Evolutionary conservation across 1,140 invertebrate species (phyloP), one percentile per base, ranked within the genome.

Genomic region (Ceratosolen solmsi): DNA sequence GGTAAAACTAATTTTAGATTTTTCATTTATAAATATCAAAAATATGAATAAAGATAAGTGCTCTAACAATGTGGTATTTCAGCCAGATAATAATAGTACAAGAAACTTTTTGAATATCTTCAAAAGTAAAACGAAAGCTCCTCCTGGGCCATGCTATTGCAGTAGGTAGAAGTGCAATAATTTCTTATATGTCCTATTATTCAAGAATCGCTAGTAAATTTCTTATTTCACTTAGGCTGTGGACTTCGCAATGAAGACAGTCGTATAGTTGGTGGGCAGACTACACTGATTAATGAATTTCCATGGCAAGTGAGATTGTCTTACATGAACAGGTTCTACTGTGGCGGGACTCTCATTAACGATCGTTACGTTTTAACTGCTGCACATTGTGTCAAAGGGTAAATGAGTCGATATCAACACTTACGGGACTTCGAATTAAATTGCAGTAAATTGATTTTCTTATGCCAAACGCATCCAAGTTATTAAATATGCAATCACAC

Each of bases 311-410:
- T 93, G 0, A 93, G 94, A 63, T 89, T 97, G 38, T 94, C 94
- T 2, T 97, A 97, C 89, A 94, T 96, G 86, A 96, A 96, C 85
- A 93, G 95, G 84, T 97, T 97, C 92, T 97, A 97, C 87, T 97
- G 96, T 86, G 96, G 96, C 20, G 96, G 95, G 30, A 95, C 95
- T 86, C 90, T 97, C 60, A 96, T 97, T 88, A 97, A 95, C 85
- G 95, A 96, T 90, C 92, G 94, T 88, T 96, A 96, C 86, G 95
- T 97, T 22, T 88, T 97, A 36, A 96, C 96, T 0, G 96, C 96
- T 22, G 96, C 96, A 1, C 96, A 96, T 87, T 97, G 96, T 86
- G 95, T 97, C 80, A 96, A 96, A 93, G 95, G 95, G 95, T 96
- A 91, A 92, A 87, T 77, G 1, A 60, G 56, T 25, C 15, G 15